phyloP scores from a whole-genome alignment of 2,888 invertebrate genomes.

The Tridacna crocea region DNA sequence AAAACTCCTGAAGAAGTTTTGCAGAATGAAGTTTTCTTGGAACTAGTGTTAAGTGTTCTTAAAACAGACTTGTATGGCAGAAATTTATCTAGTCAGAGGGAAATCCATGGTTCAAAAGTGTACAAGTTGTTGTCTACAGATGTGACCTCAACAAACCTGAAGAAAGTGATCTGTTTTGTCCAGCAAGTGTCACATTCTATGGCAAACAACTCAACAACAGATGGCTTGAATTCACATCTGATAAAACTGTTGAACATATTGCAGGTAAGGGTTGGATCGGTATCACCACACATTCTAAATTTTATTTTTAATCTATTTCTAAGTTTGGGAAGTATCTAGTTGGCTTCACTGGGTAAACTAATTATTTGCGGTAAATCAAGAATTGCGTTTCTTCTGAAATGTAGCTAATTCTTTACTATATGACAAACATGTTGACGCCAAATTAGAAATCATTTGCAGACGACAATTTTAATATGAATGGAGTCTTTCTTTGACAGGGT shows the following conservation, averaged over 20 bases:
- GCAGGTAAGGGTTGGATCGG: slow-evolving; percentile 27
- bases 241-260: slow-evolving; percentile 18
- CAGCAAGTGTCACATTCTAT: neutral
- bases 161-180: neutral
- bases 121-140: slow-evolving; percentile 1
- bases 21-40: neutral
- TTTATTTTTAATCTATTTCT: no score
- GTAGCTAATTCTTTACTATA: no score
- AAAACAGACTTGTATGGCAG: slow-evolving; percentile 1
- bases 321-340: no score
- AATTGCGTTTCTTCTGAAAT: no score
- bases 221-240: neutral
- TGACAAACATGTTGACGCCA: no score
- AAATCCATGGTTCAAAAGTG: neutral
- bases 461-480: neutral
- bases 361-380: no score
- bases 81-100: neutral
- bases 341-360: no score
- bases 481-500: neutral
- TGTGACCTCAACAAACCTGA: neutral
- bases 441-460: no score
- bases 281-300: no score
- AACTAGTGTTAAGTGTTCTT: neutral
- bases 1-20: neutral
- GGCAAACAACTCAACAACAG: neutral